Base-by-base conservation (phyloP, 2,888 invertebrate species). In the Oxytorus armatus region DNA sequence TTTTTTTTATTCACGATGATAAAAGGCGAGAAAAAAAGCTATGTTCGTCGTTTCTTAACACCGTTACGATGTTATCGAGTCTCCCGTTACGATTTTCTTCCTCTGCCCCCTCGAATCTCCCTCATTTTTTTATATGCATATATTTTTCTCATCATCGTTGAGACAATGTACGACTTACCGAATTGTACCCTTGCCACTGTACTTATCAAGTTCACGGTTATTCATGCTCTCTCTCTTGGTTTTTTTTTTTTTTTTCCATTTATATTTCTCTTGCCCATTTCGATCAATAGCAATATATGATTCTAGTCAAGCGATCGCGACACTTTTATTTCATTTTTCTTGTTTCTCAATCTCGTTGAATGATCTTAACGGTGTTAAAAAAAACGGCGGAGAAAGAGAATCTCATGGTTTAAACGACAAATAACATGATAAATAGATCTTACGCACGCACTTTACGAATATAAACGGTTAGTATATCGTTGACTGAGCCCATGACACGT, bases 11-110 rank as follows among this genome's bases (percentile, higher is more conserved):
- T 42, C 10, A 8, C 25, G 16, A 59, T 49, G 57, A 51, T 36
- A 23, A 11, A 36, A 44, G 16, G 10, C 16, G 39, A 33, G 42
- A 18, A 61, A 25, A 42, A 53, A 61, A 1, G 21, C 53, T 57
- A 51, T 7, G 10, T 36, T 33, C 25, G 29, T 10, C 25, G 21
- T 66, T 70, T 29, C 29, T 11, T 39, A 42, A 57, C 47, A 70
- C 65, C 70, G 70, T 72, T 72, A 61, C 42, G 68, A 73, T 66
- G 66, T 23, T 66, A 49, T 55, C 61, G 47, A 75, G 25, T 42
- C n/a, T n/a, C n/a, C n/a, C n/a, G n/a, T 47, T 33, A 14, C 42
- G 65, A 47, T 55, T 53, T 11, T 29, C 36, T 69, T 63, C 25
- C n/a, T n/a, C n/a, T n/a, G n/a, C n/a, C n/a, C 3, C 55, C 73